phyloP scores from a whole-genome alignment of 2,113 vertebrate species.

The Vidua macroura region DNA sequence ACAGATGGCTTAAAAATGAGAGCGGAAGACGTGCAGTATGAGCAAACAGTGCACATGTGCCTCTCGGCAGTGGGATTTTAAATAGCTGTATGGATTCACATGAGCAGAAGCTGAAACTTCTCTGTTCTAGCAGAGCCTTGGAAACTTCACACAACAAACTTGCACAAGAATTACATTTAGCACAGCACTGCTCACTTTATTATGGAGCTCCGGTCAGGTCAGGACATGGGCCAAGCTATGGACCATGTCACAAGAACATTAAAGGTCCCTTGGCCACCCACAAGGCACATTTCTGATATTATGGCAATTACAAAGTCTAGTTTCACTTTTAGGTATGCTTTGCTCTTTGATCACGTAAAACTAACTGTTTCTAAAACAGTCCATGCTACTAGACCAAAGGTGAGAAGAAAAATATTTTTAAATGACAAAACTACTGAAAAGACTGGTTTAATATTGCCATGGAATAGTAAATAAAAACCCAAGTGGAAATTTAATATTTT shows the following conservation, averaged over 20 bases:
- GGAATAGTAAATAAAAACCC: background rate
- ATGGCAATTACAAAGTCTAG: background rate
- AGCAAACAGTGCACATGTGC: background rate
- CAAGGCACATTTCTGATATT: background rate
- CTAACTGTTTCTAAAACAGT: background rate
- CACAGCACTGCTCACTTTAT: background rate
- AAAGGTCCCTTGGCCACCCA: background rate
- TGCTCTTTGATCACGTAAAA: background rate
- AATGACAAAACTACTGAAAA: background rate
- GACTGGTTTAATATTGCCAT: background rate
- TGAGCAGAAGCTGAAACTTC: background rate
- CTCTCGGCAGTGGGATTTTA: background rate
- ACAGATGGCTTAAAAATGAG: background rate
- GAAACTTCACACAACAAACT: background rate
- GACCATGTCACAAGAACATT: background rate
- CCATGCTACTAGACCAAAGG: background rate
- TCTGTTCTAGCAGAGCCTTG: background rate
- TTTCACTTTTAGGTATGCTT: background rate
- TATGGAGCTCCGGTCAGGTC: background rate
- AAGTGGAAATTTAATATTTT: background rate
- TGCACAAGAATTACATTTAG: background rate
- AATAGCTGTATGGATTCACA: background rate
- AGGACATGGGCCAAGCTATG: background rate
- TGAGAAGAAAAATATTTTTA: background rate
- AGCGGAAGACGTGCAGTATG: fast-evolving